These are phyloP conservation scores for Schizopygopsis malacanthus DNA, from an alignment of 2,797 vertebrate species.

Conservation along the genomic window DNA sequence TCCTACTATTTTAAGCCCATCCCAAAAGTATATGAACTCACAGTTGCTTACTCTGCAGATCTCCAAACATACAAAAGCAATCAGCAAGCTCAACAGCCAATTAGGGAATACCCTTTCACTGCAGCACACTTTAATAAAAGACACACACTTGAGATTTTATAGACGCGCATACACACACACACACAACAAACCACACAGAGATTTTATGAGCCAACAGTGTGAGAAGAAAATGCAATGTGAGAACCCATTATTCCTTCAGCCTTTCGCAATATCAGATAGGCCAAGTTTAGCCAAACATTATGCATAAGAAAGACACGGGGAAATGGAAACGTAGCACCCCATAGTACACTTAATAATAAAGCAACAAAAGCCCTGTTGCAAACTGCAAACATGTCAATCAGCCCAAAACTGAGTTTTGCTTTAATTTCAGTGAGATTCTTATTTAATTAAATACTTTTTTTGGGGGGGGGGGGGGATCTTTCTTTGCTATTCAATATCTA, in stretches of 20 bases:
- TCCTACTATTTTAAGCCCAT: slow-evolving; percentile 16
- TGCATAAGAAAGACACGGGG: not conserved
- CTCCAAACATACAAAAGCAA: slow-evolving; percentile 58
- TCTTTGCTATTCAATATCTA: slow-evolving; percentile 34
- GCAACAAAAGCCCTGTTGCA: not conserved
- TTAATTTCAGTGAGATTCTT: slow-evolving; percentile 19
- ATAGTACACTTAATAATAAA: not conserved
- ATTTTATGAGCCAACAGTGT: slow-evolving; percentile 24
- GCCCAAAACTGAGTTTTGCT: not conserved
- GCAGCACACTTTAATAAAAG: slow-evolving; percentile 65
- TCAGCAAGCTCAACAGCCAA: slow-evolving; percentile 68
- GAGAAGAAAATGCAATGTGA: slow-evolving; percentile 27
- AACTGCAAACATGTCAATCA: slow-evolving; percentile 11
- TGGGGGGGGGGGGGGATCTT: not conserved
- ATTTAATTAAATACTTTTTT: slow-evolving; percentile 14
- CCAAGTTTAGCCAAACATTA: not conserved
- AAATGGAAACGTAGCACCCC: slow-evolving; percentile 5
- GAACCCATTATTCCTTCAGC: slow-evolving; percentile 15
- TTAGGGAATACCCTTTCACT: slow-evolving; percentile 66
- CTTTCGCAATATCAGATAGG: not conserved
- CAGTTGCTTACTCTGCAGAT: slow-evolving; percentile 44
- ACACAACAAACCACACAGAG: not conserved
- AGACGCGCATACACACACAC: not conserved
- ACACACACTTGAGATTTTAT: slow-evolving; percentile 57
- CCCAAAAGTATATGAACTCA: not conserved